A percentile compares a stretch with the other conserved stretches of the same genome.
These are phyloP conservation scores for Acanthosepion pharaonis DNA, from an alignment of 2,888 invertebrate genomes.

Conservation along the genomic window DNA sequence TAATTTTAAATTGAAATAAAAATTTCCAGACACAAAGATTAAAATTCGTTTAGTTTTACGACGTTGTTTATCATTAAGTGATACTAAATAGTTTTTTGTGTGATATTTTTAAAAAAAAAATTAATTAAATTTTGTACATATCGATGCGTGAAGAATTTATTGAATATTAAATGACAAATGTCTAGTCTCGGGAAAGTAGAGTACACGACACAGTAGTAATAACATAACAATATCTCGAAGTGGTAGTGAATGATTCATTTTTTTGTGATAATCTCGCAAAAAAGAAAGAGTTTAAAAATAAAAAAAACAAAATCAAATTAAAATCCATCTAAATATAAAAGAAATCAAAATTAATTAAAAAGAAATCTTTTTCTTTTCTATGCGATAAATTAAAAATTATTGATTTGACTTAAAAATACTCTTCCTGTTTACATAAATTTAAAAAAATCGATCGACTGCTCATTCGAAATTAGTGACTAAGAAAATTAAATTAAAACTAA, in stretches of 20 bases:
- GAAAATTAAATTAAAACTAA: background rate
- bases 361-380: background rate
- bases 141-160: background rate
- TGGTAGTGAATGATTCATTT: background rate
- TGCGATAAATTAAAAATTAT: conserved; percentile 25
- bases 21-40: background rate
- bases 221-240: background rate
- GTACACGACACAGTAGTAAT: background rate
- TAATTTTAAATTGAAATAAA: background rate
- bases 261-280: background rate
- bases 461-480: background rate
- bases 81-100: background rate
- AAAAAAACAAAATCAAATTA: background rate
- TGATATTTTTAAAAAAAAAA: too few relatives aligned
- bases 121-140: background rate
- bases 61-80: background rate
- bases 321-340: background rate
- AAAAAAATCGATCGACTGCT: conserved; percentile 10
- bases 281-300: background rate
- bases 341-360: background rate
- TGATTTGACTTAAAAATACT: background rate
- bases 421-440: background rate
- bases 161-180: conserved; percentile 33
- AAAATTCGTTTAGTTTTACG: too few relatives aligned
- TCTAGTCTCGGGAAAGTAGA: background rate